Base-by-base conservation (phyloP, 2,113 vertebrate species). In the Chloebia gouldiae region DNA sequence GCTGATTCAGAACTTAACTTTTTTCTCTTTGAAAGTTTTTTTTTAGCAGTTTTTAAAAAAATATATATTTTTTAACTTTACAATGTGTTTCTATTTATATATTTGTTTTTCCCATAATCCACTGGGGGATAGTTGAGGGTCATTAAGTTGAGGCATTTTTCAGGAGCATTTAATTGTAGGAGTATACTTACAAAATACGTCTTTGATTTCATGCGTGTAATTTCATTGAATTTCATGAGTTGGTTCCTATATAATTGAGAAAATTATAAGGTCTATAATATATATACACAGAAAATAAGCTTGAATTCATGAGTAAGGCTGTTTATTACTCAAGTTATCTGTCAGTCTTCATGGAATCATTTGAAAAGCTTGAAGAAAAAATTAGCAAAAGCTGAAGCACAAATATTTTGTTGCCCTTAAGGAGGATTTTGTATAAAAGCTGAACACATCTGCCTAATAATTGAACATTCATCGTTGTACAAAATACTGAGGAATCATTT, bases 401-500 rank as follows among this genome's bases (percentile, higher is more conserved):
- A 80, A 68, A 57, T 4, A 72, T 88, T 86, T 73, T 81, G 25
- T 42, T 56, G 10, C 28, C 20, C 14, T 73, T 53, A 69, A 68
- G 42, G 42, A 72, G n/a, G 22, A 69, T 57, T 88, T 76, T 77
- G 27, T 79, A 71, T 31, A 61, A 50, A 94, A 73, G 10, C 4
- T 0, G 40, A 71, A 40, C 23, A 23, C 45, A 80, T 61, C 49
- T 79, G 75, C 33, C 65, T 93, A 91, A 84, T 88, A 92, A 95
- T 91, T 77, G 88, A 93, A 59, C 60, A 33, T 53, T 73, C 27
- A 31, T 37, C 19, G 9, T 16, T 89, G 42, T 86, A 81, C 53
- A 88, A 91, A 95, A 86, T 57, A 87, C 60, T 44, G 56, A 71
- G 51, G 53, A 91, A 56, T 27, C 10, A 79, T 56, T 96, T 96